Evolutionary conservation across 1,140 invertebrate genomes (phyloP).

Genomic region (Heliconius himera): DNA sequence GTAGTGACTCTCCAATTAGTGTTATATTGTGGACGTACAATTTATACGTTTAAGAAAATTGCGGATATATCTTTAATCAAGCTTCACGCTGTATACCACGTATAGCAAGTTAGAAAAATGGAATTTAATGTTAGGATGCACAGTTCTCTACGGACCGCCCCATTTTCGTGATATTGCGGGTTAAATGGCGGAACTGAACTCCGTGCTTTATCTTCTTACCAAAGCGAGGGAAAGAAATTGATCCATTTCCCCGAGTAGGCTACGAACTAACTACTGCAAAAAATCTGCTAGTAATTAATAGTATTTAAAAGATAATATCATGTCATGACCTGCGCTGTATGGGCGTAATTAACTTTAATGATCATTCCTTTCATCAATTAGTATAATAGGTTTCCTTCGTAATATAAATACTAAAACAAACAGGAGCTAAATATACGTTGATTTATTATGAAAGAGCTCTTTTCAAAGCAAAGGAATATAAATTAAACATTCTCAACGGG

Average conservation of each 20-base stretch:
- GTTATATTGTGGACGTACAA: constrained; percentile 29
- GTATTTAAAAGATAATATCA: background rate
- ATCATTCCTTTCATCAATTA: constrained; percentile 8
- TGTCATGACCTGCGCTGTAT: background rate
- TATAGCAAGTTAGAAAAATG: no score
- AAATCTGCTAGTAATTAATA: background rate
- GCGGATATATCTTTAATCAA: background rate
- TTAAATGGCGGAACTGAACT: no score
- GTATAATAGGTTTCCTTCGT: background rate
- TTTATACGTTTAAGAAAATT: constrained; percentile 24
- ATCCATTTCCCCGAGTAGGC: no score
- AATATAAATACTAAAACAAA: constrained; percentile 14
- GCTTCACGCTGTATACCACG: background rate
- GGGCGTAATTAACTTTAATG: background rate
- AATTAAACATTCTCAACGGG: constrained; percentile 27
- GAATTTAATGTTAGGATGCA: no score
- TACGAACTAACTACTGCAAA: background rate
- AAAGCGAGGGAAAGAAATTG: no score
- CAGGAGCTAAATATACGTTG: constrained; percentile 20
- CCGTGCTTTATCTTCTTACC: no score
- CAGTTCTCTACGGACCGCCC: no score
- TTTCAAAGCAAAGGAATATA: constrained; percentile 13
- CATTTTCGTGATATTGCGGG: no score
- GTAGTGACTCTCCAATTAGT: constrained; percentile 47
- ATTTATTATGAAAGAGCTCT: constrained; percentile 20